phyloP scores from a whole-genome alignment of 2,888 invertebrate genomes.

The Physocephala rufipes region DNA sequence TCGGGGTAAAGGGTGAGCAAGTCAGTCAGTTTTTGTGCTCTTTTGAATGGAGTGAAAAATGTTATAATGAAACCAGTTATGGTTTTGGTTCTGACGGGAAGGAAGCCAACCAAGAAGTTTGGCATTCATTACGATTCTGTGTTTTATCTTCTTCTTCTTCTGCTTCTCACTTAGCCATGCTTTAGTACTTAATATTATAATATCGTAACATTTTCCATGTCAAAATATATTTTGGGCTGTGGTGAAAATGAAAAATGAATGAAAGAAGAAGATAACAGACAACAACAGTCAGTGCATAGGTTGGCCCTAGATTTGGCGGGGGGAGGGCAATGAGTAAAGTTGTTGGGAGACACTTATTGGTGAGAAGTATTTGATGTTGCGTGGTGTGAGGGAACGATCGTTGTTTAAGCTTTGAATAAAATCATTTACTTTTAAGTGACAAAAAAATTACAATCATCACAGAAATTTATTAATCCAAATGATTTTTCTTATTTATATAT shows the following conservation, averaged over 20 bases:
- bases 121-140: slow-evolving; percentile 39
- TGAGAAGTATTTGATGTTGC: no score
- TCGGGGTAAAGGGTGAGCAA: slow-evolving; percentile 20
- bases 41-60: slow-evolving; percentile 4
- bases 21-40: no score
- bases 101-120: slow-evolving; percentile 22
- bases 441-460: slow-evolving; percentile 1
- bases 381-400: background rate
- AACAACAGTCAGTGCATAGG: background rate
- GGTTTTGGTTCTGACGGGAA: slow-evolving; percentile 25
- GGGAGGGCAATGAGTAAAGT: background rate
- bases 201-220: slow-evolving; percentile 18
- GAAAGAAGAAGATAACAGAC: no score
- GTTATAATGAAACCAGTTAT: background rate
- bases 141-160: slow-evolving; percentile 1
- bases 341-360: background rate
- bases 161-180: slow-evolving; percentile 7
- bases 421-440: slow-evolving; percentile 21
- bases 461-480: background rate
- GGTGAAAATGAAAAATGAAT: slow-evolving; percentile 13
- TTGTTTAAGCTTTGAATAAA: slow-evolving; percentile 13
- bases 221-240: slow-evolving; percentile 22
- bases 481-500: no score
- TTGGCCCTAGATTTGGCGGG: background rate
- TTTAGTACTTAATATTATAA: slow-evolving; percentile 28